Conservation (phyloP, 2,113 vertebrate genomes). For the Mirounga angustirostris region DNA sequence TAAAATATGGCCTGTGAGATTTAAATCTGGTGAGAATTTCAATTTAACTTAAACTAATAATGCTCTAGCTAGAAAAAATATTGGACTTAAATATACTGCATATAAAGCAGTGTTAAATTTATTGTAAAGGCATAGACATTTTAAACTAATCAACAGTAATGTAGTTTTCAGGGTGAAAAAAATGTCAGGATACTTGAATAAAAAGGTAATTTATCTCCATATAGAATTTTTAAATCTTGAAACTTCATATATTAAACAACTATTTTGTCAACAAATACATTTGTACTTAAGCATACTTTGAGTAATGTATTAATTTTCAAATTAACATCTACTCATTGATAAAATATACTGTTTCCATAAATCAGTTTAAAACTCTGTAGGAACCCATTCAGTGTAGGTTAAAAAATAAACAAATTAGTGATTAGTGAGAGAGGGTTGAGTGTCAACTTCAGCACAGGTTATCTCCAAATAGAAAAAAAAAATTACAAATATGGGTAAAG, state of each 20-base stretch:
- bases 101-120: background rate
- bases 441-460: background rate
- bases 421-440: background rate
- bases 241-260: background rate
- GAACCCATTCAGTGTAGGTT: background rate
- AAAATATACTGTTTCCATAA: background rate
- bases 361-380: constrained; percentile 10
- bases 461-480: background rate
- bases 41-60: background rate
- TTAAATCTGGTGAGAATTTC: background rate
- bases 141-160: background rate
- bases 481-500: background rate
- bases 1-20: constrained; percentile 1
- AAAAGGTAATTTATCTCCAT: background rate
- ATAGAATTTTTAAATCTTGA: background rate
- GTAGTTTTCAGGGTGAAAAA: background rate
- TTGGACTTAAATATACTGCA: background rate
- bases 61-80: background rate
- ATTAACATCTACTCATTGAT: background rate
- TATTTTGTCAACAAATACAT: background rate
- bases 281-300: background rate
- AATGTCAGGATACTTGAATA: background rate
- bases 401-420: background rate
- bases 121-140: background rate
- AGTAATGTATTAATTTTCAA: background rate